Evolutionary conservation across 2,888 invertebrate genomes (phyloP).

Genomic region (Luperina nickerlii): DNA sequence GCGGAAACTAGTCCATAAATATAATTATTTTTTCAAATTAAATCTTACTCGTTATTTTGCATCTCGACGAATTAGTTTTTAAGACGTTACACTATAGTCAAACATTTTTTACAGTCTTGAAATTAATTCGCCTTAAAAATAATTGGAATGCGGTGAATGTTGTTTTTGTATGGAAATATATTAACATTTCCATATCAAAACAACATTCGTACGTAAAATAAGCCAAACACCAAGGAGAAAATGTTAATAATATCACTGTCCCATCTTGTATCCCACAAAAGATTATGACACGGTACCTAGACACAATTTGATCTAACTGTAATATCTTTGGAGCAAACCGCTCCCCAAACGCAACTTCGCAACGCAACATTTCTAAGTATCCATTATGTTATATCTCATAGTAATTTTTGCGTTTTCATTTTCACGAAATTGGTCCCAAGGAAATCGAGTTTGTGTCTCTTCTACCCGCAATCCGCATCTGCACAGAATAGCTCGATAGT

Average conservation of each 20-base stretch:
- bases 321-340: slow-evolving; percentile 49
- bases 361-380: slow-evolving; percentile 56
- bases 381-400: slow-evolving; percentile 66
- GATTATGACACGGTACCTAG: slow-evolving; percentile 55
- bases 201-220: slow-evolving; percentile 13
- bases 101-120: neutral
- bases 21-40: neutral
- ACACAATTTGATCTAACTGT: slow-evolving; percentile 65
- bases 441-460: slow-evolving; percentile 84
- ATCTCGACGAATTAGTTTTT: neutral
- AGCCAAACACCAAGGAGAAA: slow-evolving; percentile 28
- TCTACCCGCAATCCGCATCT: slow-evolving; percentile 83
- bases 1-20: too few relatives aligned
- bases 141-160: too few relatives aligned
- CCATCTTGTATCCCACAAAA: slow-evolving; percentile 48
- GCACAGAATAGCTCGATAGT: slow-evolving; percentile 84
- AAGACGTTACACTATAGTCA: neutral
- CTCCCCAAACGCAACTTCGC: slow-evolving; percentile 47
- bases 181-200: too few relatives aligned
- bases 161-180: too few relatives aligned
- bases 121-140: neutral
- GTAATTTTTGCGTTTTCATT: slow-evolving; percentile 81
- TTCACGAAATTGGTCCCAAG: slow-evolving; percentile 76
- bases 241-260: slow-evolving; percentile 44
- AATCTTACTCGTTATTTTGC: neutral